Evolutionary conservation across 2,113 vertebrate species (phyloP), one percentile per base, ranked within the genome.

Genomic region (Connochaetes taurinus): DNA sequence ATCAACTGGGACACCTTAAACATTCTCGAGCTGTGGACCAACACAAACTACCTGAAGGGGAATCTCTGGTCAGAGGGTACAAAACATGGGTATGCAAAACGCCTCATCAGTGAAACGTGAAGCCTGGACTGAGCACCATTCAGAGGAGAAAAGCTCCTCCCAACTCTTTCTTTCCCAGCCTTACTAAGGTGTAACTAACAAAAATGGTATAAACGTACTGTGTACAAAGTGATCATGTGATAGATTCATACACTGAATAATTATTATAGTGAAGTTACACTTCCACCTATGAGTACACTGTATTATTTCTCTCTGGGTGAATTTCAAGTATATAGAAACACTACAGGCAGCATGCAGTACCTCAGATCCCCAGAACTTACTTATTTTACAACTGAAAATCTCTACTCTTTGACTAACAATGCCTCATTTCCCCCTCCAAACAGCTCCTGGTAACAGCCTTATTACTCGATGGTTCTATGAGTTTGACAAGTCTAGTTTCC

Each of bases 1-100:
- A 16, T 5, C 0, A 8, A 0, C 7, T 31, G 43, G 27, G 14
- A 13, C 74, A 29, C 0, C 74, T 16, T 27, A 76, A 76, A 27
- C 7, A 47, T 10, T 31, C 17, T 9, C 0, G 1, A 31, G 27
- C 14, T 10, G 27, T 5, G 43, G 27, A 5, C 27, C 43, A 8
- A 17, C 74, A 78, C 25, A 47, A 64, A 47, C 25, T 47, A 78
- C 25, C 7, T 10, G 27, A 45, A 45, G 7, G 27, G 25, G 74
- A 31, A 47, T 47, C 43, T 8, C 14, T 47, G 27, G 43, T 78
- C 43, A 31, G 25, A 81, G 78, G 29, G 45, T 50, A 47, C 8
- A 31, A 47, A 19, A 31, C 43, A 6, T 10, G 15, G 27, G 3
- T 47, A 47, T 31, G 43, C 27, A 80, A 31, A 50, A 80, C 9